Evolutionary conservation across 2,888 invertebrate genomes (phyloP), one percentile per base, ranked within the genome.

Genomic region (Nysson spinosus): DNA sequence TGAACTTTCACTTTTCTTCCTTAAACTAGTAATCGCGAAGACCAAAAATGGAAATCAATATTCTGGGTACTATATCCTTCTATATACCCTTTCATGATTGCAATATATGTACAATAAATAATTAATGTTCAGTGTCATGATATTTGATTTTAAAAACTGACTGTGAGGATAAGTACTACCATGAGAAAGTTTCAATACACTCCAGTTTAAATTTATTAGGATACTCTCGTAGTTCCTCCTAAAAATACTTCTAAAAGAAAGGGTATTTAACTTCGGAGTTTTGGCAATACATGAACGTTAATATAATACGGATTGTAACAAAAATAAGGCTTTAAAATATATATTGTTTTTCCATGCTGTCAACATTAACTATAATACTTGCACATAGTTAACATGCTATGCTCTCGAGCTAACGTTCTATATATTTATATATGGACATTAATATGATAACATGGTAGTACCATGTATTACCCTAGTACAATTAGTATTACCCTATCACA

Each of bases 81-180:
- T 9, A 44, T 34, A 40, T 26, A 22, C 17, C 20, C 34, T 20
- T 22, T 14, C 14, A 11, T 19, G 17, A 17, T 32, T 17, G 20
- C 22, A 32, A 20, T 44, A 30, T 24, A 11, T 22, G 17, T 42
- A 63, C 22, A 56, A 44, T 46, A 42, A 44, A 64, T 47, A 43
- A n/a, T 19, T 24, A 26, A 37, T 54, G 30, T 26, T 56, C 34
- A 65, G 51, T 56, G 35, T 65, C 30, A 47, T 20, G 51, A 49
- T 40, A 39, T 58, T 52, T 26, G 46, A 28, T 51, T 49, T 61
- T 50, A 54, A 37, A 44, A 17, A 35, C 34, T 22, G 35, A 22
- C 39, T 28, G 47, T 24, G 30, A 22, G 42, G 9, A 26, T 69
- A 73, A 63, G 32, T 63, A 69, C 54, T 39, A 42, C 17, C 26